Percentiles rank a stretch among this genome's conserved stretches.
These are phyloP conservation scores for Amphilophus citrinellus DNA, from an alignment of 2,113 vertebrate species.

Conservation along the genomic window DNA sequence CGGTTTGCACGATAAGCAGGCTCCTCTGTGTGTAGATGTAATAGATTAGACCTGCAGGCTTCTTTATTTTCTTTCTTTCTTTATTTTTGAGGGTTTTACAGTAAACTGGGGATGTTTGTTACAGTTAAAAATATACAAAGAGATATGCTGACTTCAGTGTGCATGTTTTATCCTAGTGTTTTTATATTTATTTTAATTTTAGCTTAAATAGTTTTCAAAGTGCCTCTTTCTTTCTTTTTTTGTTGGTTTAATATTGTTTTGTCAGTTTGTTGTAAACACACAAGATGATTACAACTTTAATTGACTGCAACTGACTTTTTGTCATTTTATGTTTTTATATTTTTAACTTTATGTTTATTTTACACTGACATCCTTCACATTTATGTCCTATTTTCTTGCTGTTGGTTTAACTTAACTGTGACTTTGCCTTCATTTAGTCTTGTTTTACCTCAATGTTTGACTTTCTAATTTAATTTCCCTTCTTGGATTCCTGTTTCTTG, in stretches of 20 bases:
- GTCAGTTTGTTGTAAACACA: not conserved
- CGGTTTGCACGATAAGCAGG: no score
- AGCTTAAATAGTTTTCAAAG: not conserved
- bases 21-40: not conserved
- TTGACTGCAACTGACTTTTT: not conserved
- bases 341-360: not conserved
- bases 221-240: no score
- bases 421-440: no score
- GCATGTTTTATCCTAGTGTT: not conserved
- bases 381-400: no score
- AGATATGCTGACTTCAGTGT: not conserved
- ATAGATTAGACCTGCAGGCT: not conserved
- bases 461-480: not conserved
- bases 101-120: not conserved
- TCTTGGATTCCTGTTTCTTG: not conserved
- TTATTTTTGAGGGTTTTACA: conserved; percentile 16
- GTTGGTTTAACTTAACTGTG: no score
- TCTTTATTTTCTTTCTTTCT: conserved; percentile 1
- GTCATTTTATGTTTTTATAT: not conserved
- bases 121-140: not conserved
- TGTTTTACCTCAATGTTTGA: not conserved
- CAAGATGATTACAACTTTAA: not conserved
- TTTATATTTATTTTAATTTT: not conserved
- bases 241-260: not conserved
- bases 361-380: not conserved